These are phyloP conservation scores for Latrodectus elegans DNA, from an alignment of 2,888 invertebrate genomes.

Conservation along the genomic window DNA sequence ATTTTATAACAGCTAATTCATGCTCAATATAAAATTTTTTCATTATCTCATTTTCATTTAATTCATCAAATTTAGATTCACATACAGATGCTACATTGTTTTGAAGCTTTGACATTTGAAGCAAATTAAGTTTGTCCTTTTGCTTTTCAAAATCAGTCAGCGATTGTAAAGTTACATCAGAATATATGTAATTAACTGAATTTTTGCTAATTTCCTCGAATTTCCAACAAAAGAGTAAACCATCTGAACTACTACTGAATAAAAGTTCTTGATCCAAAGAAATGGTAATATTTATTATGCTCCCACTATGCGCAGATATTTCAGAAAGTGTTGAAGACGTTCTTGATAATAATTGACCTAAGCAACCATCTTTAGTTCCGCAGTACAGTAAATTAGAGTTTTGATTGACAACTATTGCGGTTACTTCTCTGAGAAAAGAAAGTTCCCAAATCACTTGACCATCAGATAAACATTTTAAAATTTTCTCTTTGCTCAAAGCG, in stretches of 20 bases:
- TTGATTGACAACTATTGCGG: not conserved
- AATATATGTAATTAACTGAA: not conserved
- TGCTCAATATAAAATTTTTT: slow-evolving; percentile 6
- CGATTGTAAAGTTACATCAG: not conserved
- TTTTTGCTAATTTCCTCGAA: not conserved
- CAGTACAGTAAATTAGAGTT: slow-evolving; percentile 7
- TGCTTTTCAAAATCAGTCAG: not conserved
- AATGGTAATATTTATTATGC: slow-evolving; percentile 17
- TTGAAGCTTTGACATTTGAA: slow-evolving; percentile 36
- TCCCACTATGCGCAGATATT: slow-evolving; percentile 30
- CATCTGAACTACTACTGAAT: slow-evolving; percentile 22
- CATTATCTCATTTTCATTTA: slow-evolving; percentile 11
- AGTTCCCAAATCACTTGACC: slow-evolving; percentile 23
- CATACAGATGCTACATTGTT: slow-evolving; percentile 7
- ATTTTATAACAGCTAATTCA: not conserved
- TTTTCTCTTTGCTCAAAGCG: slow-evolving; percentile 1
- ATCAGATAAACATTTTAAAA: slow-evolving; percentile 17
- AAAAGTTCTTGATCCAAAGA: slow-evolving; percentile 3
- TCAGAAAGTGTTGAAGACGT: not conserved
- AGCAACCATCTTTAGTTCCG: slow-evolving; percentile 22
- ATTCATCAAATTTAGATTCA: slow-evolving; percentile 10
- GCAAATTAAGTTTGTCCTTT: slow-evolving; percentile 5
- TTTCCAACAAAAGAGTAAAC: slow-evolving; percentile 33
- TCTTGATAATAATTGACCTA: not conserved
- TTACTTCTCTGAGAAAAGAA: not conserved